phyloP scores from a whole-genome alignment of 2,888 invertebrate genomes.

The Oxytorus armatus region DNA sequence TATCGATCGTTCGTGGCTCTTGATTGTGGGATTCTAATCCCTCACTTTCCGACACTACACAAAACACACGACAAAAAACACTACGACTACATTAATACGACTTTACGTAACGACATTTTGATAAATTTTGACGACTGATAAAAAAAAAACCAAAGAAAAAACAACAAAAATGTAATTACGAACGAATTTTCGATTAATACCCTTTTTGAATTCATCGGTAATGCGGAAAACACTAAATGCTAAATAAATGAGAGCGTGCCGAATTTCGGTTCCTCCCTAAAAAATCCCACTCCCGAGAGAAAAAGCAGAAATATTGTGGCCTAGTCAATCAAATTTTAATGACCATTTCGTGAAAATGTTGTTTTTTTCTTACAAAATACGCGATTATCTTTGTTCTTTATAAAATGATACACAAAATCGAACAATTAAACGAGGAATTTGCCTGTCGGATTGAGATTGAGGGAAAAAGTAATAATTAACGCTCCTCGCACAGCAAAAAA shows the following conservation, averaged over 20 bases:
- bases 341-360: background rate
- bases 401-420: conserved; percentile 9
- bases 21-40: conserved; percentile 70
- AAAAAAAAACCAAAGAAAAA: conserved; percentile 33
- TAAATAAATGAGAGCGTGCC: conserved; percentile 73
- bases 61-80: conserved; percentile 10
- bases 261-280: conserved; percentile 72
- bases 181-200: conserved; percentile 54
- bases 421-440: conserved; percentile 74
- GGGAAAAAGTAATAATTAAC: conserved; percentile 70
- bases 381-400: conserved; percentile 12
- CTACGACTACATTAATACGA: background rate
- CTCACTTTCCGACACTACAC: conserved; percentile 46
- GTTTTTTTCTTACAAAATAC: no score
- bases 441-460: conserved; percentile 80
- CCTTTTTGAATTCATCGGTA: conserved; percentile 45
- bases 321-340: no score
- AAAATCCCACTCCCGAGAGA: background rate
- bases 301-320: no score
- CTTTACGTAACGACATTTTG: conserved; percentile 9
- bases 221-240: conserved; percentile 67
- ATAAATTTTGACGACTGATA: conserved; percentile 31
- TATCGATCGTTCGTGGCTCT: conserved; percentile 76
- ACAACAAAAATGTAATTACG: no score
- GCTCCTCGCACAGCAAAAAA: no score